These are phyloP conservation scores for Nycteola revayana DNA, from an alignment of 2,888 invertebrate genomes.

Conservation along the genomic window DNA sequence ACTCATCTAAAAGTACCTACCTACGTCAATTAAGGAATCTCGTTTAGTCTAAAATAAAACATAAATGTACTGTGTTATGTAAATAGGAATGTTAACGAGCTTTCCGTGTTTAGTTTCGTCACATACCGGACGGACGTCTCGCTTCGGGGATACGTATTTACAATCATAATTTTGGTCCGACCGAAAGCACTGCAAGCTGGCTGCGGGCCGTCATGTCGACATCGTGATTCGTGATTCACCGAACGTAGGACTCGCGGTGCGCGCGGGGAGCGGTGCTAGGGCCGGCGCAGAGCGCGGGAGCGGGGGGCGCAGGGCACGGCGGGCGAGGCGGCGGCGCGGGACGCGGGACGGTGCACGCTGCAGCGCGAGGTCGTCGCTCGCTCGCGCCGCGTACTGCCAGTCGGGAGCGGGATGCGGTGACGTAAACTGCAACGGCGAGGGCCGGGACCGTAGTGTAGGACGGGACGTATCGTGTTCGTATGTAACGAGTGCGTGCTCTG, in stretches of 20 bases:
- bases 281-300: slow-evolving; percentile 40
- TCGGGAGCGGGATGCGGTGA: slow-evolving; percentile 82
- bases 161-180: slow-evolving; percentile 35
- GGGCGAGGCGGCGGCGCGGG: slow-evolving; percentile 48
- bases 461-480: slow-evolving; percentile 73
- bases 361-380: slow-evolving; percentile 80
- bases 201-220: slow-evolving; percentile 39
- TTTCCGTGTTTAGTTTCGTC: slow-evolving; percentile 32
- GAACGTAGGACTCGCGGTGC: slow-evolving; percentile 67
- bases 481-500: slow-evolving; percentile 61
- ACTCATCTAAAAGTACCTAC: slow-evolving; percentile 14
- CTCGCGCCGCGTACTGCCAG: slow-evolving; percentile 66
- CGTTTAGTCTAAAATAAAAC: slow-evolving; percentile 16
- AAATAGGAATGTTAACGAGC: slow-evolving; percentile 39
- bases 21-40: slow-evolving; percentile 23
- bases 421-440: slow-evolving; percentile 80
- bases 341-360: slow-evolving; percentile 74
- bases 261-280: slow-evolving; percentile 37
- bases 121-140: slow-evolving; percentile 35
- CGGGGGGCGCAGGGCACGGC: slow-evolving; percentile 42
- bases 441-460: slow-evolving; percentile 79
- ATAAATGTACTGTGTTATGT: slow-evolving; percentile 20
- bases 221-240: slow-evolving; percentile 54
- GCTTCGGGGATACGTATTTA: slow-evolving; percentile 28
- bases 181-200: slow-evolving; percentile 39